These are phyloP conservation scores for Heliangelus exortis DNA, from an alignment of 2,797 vertebrate genomes.

Conservation along the genomic window DNA sequence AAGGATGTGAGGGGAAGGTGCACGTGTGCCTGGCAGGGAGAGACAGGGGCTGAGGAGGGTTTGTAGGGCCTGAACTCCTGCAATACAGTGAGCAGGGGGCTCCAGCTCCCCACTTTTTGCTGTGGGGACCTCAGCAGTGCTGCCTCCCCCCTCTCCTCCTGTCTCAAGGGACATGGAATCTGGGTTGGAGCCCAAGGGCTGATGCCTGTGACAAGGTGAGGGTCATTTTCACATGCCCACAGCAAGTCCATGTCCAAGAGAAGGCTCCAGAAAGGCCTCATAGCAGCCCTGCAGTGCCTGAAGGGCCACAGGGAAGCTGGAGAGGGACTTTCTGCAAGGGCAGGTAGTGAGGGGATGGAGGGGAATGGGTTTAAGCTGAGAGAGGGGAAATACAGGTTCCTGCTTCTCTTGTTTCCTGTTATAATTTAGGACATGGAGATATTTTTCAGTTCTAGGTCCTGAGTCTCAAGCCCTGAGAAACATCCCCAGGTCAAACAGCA, in stretches of 20 bases:
- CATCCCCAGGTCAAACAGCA: not conserved
- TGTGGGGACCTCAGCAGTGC: not conserved
- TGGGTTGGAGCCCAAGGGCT: not conserved
- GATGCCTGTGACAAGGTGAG: not conserved
- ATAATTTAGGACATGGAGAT: not conserved
- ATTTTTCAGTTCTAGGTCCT: not conserved
- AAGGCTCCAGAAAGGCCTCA: too few species aligned
- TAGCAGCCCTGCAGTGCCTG: too few species aligned
- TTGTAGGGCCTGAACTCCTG: not conserved
- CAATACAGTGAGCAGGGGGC: fast-evolving
- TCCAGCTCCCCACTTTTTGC: not conserved
- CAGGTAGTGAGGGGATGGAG: too few species aligned
- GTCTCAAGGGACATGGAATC: not conserved
- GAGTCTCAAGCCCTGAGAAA: not conserved
- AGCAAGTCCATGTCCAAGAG: not conserved
- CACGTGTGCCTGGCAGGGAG: not conserved
- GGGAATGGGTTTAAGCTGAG: too few species aligned
- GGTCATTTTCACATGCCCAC: not conserved
- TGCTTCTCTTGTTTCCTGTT: not conserved
- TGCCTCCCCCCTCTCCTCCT: not conserved
- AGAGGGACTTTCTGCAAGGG: too few species aligned
- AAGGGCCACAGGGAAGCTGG: too few species aligned
- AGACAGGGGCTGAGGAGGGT: not conserved
- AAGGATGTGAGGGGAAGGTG: not conserved
- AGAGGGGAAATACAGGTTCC: not conserved